These are phyloP conservation scores for Meloidogyne floridensis DNA, from an alignment of 1,140 invertebrate genomes.

Conservation along the genomic window DNA sequence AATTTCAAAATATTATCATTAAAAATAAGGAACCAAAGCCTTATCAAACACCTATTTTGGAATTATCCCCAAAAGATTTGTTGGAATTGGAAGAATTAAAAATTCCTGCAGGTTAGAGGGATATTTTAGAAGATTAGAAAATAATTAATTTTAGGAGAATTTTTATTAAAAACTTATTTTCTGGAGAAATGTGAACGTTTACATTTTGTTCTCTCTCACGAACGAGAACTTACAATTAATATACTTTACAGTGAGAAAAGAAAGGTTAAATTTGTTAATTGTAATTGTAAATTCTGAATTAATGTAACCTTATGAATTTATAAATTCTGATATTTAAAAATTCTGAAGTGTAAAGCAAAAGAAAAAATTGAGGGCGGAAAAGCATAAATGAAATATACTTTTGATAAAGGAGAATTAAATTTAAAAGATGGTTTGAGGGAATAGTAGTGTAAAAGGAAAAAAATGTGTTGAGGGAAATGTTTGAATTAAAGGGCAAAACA, in stretches of 20 bases:
- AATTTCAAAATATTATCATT: background rate
- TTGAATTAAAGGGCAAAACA: too few relatives aligned
- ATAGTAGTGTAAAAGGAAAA: too few relatives aligned
- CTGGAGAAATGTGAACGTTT: conserved; percentile 31
- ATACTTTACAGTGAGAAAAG: conserved; percentile 36
- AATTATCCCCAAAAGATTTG: background rate
- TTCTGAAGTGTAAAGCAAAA: too few relatives aligned
- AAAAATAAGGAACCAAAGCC: conserved; percentile 13
- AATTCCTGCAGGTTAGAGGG: conserved; percentile 35
- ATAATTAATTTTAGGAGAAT: conserved; percentile 20
- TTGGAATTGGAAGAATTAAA: conserved; percentile 27
- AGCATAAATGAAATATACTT: too few relatives aligned
- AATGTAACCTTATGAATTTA: background rate
- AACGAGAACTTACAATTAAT: conserved; percentile 41
- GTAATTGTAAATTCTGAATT: background rate
- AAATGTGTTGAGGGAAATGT: too few relatives aligned
- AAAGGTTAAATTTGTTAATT: conserved; percentile 3
- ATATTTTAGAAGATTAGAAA: background rate
- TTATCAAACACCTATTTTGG: conserved; percentile 15
- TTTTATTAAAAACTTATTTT: conserved; percentile 39
- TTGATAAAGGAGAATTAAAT: too few relatives aligned
- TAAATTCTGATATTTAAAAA: background rate
- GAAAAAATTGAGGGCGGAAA: too few relatives aligned
- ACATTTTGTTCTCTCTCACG: conserved; percentile 33
- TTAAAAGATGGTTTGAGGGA: too few relatives aligned